Conservation (phyloP, 2,797 vertebrate genomes). For the Staurois parvus region DNA sequence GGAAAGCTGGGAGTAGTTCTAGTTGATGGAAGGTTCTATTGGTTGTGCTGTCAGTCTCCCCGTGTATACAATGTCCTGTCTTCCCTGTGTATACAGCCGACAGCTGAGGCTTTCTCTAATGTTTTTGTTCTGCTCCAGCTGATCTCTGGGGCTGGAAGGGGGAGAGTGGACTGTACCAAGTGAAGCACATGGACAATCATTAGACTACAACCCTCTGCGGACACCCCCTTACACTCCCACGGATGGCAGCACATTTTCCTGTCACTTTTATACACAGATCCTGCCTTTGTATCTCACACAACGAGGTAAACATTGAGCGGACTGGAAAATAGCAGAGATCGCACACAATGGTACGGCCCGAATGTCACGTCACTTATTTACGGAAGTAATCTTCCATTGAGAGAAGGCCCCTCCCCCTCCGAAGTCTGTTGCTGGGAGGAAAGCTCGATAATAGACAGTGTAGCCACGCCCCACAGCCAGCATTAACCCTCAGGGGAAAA, state of each 20-base stretch:
- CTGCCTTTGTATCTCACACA: not conserved
- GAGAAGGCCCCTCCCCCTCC: not conserved
- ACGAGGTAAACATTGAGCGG: not conserved
- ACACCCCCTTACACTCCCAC: not conserved
- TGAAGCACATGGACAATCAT: not conserved
- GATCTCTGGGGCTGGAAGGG: constrained; percentile 4
- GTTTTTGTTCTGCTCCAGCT: constrained; percentile 60
- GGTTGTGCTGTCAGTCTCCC: not conserved
- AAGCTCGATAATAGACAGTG: not conserved
- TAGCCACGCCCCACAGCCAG: constrained; percentile 19
- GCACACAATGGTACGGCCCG: constrained; percentile 20
- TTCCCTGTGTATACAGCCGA: not conserved
- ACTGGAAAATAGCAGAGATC: not conserved
- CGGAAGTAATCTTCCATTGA: constrained; percentile 38
- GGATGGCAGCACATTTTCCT: not conserved
- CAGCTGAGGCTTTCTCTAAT: not conserved
- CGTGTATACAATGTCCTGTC: too few species aligned
- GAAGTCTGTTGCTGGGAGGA: constrained; percentile 25
- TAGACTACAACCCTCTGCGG: too few species aligned
- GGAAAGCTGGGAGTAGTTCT: too few species aligned
- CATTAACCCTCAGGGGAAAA: not conserved
- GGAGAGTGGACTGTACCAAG: constrained; percentile 39
- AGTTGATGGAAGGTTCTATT: not conserved
- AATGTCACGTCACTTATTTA: constrained; percentile 33
- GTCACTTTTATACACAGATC: not conserved